phyloP scores from a whole-genome alignment of 2,888 invertebrate genomes.

The Crioceris asparagi region DNA sequence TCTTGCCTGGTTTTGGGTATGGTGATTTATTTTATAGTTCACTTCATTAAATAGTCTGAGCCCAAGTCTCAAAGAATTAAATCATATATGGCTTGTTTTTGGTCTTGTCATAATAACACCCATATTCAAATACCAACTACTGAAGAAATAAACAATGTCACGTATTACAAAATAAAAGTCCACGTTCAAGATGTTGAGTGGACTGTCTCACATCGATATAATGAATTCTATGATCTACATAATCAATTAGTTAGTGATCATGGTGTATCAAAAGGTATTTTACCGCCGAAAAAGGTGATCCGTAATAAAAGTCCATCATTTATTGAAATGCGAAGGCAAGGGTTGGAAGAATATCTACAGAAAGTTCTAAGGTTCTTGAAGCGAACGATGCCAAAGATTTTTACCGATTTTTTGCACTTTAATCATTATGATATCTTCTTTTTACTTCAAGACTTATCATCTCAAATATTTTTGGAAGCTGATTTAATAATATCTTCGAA shows the following conservation, averaged over 20 bases:
- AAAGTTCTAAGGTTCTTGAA: conserved; percentile 65
- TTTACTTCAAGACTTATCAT: conserved; percentile 71
- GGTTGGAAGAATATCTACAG: conserved; percentile 70
- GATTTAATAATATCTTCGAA: conserved; percentile 52
- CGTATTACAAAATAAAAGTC: conserved; percentile 62
- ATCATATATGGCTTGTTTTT: conserved; percentile 60
- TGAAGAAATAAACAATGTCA: conserved; percentile 54
- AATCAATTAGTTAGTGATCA: conserved; percentile 70
- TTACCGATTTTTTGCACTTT: conserved; percentile 80
- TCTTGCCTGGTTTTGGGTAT: no score
- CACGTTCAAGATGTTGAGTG: conserved; percentile 64
- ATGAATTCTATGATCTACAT: conserved; percentile 81
- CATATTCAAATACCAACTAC: conserved; percentile 54
- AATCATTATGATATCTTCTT: conserved; percentile 85
- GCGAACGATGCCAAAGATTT: conserved; percentile 65
- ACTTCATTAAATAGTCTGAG: no score
- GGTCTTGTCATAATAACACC: conserved; percentile 56
- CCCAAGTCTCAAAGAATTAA: no score
- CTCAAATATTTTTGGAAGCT: conserved; percentile 65
- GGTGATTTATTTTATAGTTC: no score
- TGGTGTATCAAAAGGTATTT: conserved; percentile 70
- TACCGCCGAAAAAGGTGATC: conserved; percentile 89
- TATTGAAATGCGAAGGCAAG: conserved; percentile 70
- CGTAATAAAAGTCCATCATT: conserved; percentile 84
- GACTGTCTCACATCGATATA: conserved; percentile 79